Percentiles rank a stretch among this genome's conserved stretches.
Conservation (phyloP, 1,140 invertebrate species). For the Vollenhovia emeryi region DNA sequence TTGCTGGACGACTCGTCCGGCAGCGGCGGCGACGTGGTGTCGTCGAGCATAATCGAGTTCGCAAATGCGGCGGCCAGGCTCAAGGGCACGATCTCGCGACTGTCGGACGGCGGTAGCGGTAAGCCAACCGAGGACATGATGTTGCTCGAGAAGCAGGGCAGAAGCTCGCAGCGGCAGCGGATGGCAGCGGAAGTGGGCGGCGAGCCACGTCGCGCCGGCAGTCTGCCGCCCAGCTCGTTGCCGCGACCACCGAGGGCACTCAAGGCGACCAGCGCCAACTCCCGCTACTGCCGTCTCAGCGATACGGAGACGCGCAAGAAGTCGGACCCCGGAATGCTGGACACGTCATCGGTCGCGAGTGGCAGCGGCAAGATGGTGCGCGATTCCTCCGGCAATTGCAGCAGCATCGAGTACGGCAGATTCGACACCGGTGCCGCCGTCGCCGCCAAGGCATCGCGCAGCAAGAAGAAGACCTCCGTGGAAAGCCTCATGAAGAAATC, state of each 20-base stretch:
- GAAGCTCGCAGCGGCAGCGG: slow-evolving; percentile 91
- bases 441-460: slow-evolving; percentile 77
- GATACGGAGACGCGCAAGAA: slow-evolving; percentile 86
- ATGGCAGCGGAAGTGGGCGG: slow-evolving; percentile 84
- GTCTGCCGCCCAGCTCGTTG: slow-evolving; percentile 88
- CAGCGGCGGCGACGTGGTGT: slow-evolving; percentile 76
- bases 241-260: slow-evolving; percentile 88
- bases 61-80: slow-evolving; percentile 79
- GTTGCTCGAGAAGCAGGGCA: slow-evolving; percentile 91
- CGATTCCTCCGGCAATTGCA: slow-evolving; percentile 80
- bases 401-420: slow-evolving; percentile 80
- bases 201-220: slow-evolving; percentile 83
- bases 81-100: slow-evolving; percentile 81
- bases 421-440: slow-evolving; percentile 69
- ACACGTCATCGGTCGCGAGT: slow-evolving; percentile 37
- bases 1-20: slow-evolving; percentile 83
- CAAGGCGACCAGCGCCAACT: slow-evolving; percentile 83
- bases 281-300: slow-evolving; percentile 86
- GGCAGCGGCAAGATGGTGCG: slow-evolving; percentile 62
- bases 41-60: slow-evolving; percentile 80
- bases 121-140: slow-evolving; percentile 88
- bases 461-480: slow-evolving; percentile 84
- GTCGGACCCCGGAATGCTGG: slow-evolving; percentile 78
- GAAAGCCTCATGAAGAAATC: slow-evolving; percentile 79
- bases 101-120: slow-evolving; percentile 78